Percentiles rank a stretch among this genome's conserved stretches.
Conservation (phyloP, 1,140 invertebrate genomes). For the Cyphomyrmex costatus region DNA sequence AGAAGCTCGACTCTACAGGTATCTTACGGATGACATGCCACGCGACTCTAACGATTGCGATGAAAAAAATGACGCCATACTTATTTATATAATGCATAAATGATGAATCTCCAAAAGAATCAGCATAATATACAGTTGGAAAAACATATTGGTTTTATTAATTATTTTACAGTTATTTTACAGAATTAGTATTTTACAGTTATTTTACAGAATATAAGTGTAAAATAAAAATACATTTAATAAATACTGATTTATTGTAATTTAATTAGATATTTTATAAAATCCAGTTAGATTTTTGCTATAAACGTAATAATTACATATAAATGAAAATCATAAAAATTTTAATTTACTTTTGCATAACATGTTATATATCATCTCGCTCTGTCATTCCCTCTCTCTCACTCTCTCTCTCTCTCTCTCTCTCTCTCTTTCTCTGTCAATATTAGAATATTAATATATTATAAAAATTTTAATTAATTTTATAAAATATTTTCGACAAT, state of each 20-base stretch:
- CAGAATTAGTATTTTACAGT: background rate
- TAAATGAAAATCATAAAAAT: background rate
- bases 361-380: background rate
- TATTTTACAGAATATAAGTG: background rate
- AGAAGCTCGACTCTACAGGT: constrained; percentile 99
- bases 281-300: background rate
- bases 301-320: background rate
- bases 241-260: background rate
- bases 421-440: background rate
- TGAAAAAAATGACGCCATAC: constrained; percentile 17
- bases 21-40: constrained; percentile 97
- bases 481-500: constrained; percentile 15
- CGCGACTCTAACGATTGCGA: constrained; percentile 84
- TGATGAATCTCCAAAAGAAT: background rate
- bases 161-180: constrained; percentile 2
- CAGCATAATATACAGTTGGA: background rate
- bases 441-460: background rate
- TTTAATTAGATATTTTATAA: background rate
- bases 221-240: background rate
- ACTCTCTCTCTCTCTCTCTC: background rate
- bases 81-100: constrained; percentile 24
- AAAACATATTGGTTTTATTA: background rate
- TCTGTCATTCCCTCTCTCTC: background rate
- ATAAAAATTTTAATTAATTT: background rate
- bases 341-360: background rate